Percentiles rank a stretch among this genome's conserved stretches.
Conservation (phyloP, 1,140 invertebrate species). For the Homarus americanus region DNA sequence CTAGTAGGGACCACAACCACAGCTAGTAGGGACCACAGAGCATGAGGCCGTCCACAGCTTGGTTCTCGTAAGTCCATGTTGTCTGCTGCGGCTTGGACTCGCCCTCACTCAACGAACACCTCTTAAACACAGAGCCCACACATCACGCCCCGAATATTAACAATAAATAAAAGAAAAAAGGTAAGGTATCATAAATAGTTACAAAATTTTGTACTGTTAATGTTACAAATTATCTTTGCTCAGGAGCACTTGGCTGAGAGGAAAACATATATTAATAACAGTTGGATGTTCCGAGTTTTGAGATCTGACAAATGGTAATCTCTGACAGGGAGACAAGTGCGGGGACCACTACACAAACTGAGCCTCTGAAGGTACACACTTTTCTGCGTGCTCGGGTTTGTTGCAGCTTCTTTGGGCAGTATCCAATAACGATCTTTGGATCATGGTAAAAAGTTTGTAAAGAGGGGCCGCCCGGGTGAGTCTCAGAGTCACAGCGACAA, state of each 20-base stretch:
- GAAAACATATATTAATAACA: slow-evolving; percentile 14
- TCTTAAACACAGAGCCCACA: neutral
- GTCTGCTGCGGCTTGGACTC: neutral
- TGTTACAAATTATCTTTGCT: slow-evolving; percentile 29
- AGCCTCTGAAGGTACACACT: slow-evolving; percentile 1
- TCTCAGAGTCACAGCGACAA: neutral
- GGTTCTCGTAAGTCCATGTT: neutral
- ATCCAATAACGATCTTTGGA: slow-evolving; percentile 41
- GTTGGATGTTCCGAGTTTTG: slow-evolving; percentile 40
- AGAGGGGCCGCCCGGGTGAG: slow-evolving; percentile 4
- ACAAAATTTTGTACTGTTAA: slow-evolving; percentile 56
- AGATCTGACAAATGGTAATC: slow-evolving; percentile 33
- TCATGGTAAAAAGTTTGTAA: slow-evolving; percentile 30
- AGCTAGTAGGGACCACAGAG: neutral
- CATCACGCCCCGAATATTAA: slow-evolving; percentile 15
- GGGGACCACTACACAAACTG: slow-evolving; percentile 30
- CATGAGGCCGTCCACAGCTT: too few species aligned
- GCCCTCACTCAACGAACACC: neutral
- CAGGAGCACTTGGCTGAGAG: slow-evolving; percentile 20
- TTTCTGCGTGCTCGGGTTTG: slow-evolving; percentile 10
- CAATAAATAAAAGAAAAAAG: slow-evolving; percentile 46
- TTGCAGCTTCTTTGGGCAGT: slow-evolving; percentile 40
- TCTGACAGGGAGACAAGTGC: slow-evolving; percentile 18
- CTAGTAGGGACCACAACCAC: neutral
- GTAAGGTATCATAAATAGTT: slow-evolving; percentile 36